A percentile compares a stretch with the other conserved stretches of the same genome.
phyloP scores from a whole-genome alignment of 2,797 vertebrate species.

The Eulemur rubriventer region DNA sequence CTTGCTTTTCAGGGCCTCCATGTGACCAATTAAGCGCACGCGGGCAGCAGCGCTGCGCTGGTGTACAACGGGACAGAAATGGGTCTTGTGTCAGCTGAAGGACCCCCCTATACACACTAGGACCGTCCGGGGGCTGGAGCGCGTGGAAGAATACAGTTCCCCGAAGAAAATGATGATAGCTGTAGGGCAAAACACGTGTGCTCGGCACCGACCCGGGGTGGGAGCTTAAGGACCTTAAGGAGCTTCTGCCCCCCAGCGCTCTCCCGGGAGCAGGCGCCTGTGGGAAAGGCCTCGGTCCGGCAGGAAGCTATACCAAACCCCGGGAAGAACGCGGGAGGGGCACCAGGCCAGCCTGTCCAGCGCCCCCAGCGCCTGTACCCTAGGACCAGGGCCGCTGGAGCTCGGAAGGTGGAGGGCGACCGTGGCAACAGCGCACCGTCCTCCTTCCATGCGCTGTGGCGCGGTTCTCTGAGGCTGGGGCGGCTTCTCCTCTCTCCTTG shows the following conservation, averaged over 20 bases:
- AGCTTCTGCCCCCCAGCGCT: neutral
- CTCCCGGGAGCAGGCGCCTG: neutral
- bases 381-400: neutral
- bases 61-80: conserved; percentile 60
- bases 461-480: fast-evolving
- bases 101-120: neutral
- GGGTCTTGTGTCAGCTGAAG: neutral
- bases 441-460: neutral
- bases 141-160: neutral
- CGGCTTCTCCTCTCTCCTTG: fast-evolving
- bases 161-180: fast-evolving
- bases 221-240: neutral
- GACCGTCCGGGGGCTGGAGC: neutral
- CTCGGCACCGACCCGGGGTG: neutral
- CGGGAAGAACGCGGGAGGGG: fast-evolving
- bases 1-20: conserved; percentile 80
- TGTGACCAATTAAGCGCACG: conserved; percentile 82
- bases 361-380: neutral
- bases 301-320: neutral
- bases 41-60: conserved; percentile 76
- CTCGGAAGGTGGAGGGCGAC: neutral
- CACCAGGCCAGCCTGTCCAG: too few species aligned
- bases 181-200: neutral
- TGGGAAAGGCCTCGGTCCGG: too few species aligned
- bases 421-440: fast-evolving